Conservation (phyloP, 2,797 vertebrate species). For the Rhinogobio ventralis region DNA sequence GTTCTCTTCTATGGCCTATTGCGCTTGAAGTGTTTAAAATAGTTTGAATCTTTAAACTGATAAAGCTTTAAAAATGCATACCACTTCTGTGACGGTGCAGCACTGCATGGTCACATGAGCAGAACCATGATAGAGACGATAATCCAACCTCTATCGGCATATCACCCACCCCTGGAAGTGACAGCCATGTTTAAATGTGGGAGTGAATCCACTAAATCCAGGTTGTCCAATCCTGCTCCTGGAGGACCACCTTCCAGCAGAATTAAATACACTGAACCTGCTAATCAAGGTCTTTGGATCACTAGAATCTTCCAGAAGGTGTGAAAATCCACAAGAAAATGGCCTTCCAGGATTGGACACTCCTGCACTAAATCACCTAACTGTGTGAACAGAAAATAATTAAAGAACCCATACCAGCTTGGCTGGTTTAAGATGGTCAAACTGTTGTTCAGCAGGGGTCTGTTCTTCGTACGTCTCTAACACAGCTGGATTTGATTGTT, state of each 20-base stretch:
- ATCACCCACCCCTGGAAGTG: neutral
- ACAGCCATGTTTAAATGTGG: neutral
- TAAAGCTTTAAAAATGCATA: neutral
- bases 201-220: neutral
- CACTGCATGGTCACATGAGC: neutral
- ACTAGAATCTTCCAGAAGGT: neutral
- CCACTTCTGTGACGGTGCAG: neutral
- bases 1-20: neutral
- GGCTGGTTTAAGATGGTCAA: too few species aligned
- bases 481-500: too few species aligned
- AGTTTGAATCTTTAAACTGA: neutral
- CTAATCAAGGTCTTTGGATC: neutral
- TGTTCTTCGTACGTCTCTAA: too few species aligned
- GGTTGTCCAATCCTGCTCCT: neutral
- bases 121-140: neutral
- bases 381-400: neutral
- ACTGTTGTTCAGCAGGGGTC: too few species aligned
- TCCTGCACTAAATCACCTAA: too few species aligned
- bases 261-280: neutral
- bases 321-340: neutral
- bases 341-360: too few species aligned
- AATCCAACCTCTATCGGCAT: neutral
- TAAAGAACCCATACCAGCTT: neutral
- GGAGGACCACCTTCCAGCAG: neutral
- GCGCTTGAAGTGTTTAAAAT: neutral